Base-by-base conservation (phyloP, 2,113 vertebrate genomes). In the Mormoops blainvillei region DNA sequence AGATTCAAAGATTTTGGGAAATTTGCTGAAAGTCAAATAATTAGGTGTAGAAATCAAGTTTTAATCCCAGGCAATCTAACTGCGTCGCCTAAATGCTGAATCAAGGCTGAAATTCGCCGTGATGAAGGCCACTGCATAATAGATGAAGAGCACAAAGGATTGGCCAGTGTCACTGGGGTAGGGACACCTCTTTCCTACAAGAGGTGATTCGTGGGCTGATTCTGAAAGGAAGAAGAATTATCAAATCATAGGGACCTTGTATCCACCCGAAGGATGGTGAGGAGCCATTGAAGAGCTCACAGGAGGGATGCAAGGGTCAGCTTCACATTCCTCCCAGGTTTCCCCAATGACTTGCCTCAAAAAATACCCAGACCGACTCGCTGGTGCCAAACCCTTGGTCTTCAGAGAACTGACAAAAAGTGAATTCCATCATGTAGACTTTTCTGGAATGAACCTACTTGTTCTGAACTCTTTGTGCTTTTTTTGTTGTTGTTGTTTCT, bases 401-500 rank as follows among this genome's bases (percentile, higher is more conserved):
- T 91, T 78, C 36, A 80, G 61, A 61, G 7, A 5, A 22, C 20
- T 48, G 41, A 94, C 91, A 24, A 28, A 86, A 90, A 82, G 28
- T 58, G 4, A 68, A 36, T 86, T 90, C 56, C 52, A 86, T 82
- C 43, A 4, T 90, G 80, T 18, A 89, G 94, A 93, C 36, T 61
- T 86, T 87, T 94, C 91, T 89, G 77, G 50, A 88, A 87, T 58
- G 14, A 89, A 50, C 24, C 28, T 76, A 52, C 22, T 96, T 85
- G 67, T 88, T 95, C 94, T 54, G 94, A 96, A 97, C 81, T 77
- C 36, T 89, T 33, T 92, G 94, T 95, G 67, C 86, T 91, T 61
- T 96, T 91, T 54, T 67, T 58, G 61, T 70, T 36, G 67, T 61
- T 97, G 24, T 89, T 95, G 52, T 68, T 94, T 80, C 76, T 96